Evolutionary conservation across 1,140 invertebrate species (phyloP), one percentile per base, ranked within the genome.

Genomic region (Zaprionus taronus): DNA sequence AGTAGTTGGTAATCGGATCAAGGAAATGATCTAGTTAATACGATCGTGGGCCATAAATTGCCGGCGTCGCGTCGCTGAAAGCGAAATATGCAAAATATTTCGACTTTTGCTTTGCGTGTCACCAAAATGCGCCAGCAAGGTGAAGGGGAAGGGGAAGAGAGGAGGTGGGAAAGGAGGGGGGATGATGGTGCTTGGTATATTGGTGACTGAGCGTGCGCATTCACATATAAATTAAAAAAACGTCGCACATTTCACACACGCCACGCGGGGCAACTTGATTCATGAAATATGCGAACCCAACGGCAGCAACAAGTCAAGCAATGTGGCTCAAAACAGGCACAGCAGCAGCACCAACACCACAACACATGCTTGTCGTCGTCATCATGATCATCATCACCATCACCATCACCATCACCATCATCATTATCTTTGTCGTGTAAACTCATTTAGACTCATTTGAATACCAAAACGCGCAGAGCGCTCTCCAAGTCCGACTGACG

Each of bases 141-240:
- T 17, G 4, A 22, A n/a, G 14, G 26, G 17, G 4, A 22, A n/a
- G 14, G 26, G 17, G 1, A 24, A 38, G 53, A 24, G 20, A 28
- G n/a, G 61, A 31, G n/a, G 56, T 14, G 14, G 4, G 41, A 0
- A 31, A 24, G 12, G 20, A 14, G 5, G 44, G 9, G 22, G 41
- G n/a, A n/a, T n/a, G 22, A 6, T 34, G 58, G 31, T 17, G 51
- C 38, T 20, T 4, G 14, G 14, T 41, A 38, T 58, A 26, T 34
- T 61, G 41, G 31, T 24, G 56, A 69, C 72, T 85, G 77, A 81
- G 85, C 85, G 76, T 89, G 82, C 85, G 82, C 85, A 85, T 90
- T 91, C 85, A 90, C 85, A 90, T 90, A 91, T 90, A 90, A 90
- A 90, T 90, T 90, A 90, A 90, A 82, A 57, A 84, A 89, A 85